Base-by-base conservation (phyloP, 1,140 invertebrate species). In the Cyrtorhinus lividipennis region DNA sequence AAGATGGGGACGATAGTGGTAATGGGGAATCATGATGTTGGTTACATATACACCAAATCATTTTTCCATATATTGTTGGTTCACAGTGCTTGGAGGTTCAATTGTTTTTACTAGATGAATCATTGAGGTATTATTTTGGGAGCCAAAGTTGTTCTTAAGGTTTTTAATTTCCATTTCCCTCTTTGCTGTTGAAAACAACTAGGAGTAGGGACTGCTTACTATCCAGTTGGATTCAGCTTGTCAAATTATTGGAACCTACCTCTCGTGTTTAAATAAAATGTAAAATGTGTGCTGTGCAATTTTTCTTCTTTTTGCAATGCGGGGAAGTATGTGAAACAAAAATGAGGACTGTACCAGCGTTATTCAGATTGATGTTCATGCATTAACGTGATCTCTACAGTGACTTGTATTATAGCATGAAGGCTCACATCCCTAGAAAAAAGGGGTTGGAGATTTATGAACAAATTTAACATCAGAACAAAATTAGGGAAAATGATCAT, bases 1-100 rank as follows among this genome's bases (percentile, higher is more conserved):
- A 84, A 67, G 84, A 89, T 71, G 87, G 80, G 59, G 86, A 88
- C 70, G 87, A 89, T 73, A 84, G 87, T 75, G 83, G 88, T 69
- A 87, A 90, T 69, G 85, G 85, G 44, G 85, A 87, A 67, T 69
- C 69, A 62, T 71, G 68, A 71, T 69, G 56, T 15, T 62, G 38
- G 63, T 59, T 62, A 12, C 26, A 27, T 59, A 15, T 59, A 2
- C 1, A 26, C 27, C 30, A 38, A 38, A 5, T 38, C 5, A 38
- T 38, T 38, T 5, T 38, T 38, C 30, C 5, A 15, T 15, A 38
- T 38, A 15, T 15, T 38, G 30, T 8, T 38, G 15, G 30, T 8
- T 38, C 30, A 38, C 30, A 38, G 30, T 38, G 30, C 15, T 38
- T 38, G 30, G 5, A 38, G 30, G 30, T 38, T 38, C 30, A 15